Base-by-base conservation (phyloP, 2,888 invertebrate species). In the Thera britannica region DNA sequence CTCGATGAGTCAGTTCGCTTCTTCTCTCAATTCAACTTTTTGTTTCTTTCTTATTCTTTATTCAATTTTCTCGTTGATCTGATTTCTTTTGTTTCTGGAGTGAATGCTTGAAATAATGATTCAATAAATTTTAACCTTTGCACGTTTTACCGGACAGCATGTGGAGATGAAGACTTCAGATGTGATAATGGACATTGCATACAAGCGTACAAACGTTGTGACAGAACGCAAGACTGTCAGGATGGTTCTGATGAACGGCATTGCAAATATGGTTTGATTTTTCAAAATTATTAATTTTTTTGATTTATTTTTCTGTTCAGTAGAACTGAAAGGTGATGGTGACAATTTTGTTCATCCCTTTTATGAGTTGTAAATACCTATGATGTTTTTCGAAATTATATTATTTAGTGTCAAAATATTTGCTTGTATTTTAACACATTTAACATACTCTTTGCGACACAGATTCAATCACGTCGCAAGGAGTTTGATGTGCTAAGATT, bases 101-200 rank as follows among this genome's bases (percentile, higher is more conserved):
- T 72, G 61, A 58, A 64, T 69, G 54, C 7, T 52, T 62, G 48
- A 61, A 70, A 70, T 62, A 35, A 60, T 67, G 23, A 66, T 44
- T 69, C 34, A 34, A 34, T 59, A 11, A 60, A 63, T 63, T 71
- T 68, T 68, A 70, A 73, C 71, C 62, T 70, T 73, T 74, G 66
- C 62, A 63, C 69, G 77, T 94, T 95, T 86, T 96, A 95, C 91
- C 94, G 95, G 79, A 82, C 87, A 93, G 93, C 90, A 86, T 93
- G 93, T 89, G 88, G 89, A 85, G 85, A 88, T 72, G 83, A 81
- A 75, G 93, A 93, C 90, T 96, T 95, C 94, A 94, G 93, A 83
- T 96, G 96, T 90, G 90, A 92, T 83, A 95, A 94, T 86, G 95
- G 95, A 84, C 90, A 94, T 86, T 96, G 96, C 90, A 94, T 96